Percentiles rank a stretch among this genome's conserved stretches.
These are phyloP conservation scores for Schizaphis graminum DNA, from an alignment of 2,888 invertebrate genomes.

Conservation along the genomic window DNA sequence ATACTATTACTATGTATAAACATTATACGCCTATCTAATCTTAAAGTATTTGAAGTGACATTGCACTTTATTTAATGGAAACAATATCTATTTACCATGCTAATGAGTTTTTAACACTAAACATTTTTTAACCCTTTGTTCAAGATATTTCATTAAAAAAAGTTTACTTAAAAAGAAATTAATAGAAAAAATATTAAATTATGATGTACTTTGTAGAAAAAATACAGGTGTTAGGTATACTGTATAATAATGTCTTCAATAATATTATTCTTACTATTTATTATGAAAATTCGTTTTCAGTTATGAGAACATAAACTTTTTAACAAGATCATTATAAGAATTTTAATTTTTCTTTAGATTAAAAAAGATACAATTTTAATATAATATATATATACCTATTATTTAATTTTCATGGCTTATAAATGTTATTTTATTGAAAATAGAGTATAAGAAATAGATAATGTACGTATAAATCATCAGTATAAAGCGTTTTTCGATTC, in stretches of 20 bases:
- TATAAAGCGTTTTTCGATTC: background rate
- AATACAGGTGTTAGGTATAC: background rate
- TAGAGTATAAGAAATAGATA: background rate
- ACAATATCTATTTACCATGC: constrained; percentile 50
- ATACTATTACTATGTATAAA: background rate
- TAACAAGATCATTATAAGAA: background rate
- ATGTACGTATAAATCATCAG: background rate
- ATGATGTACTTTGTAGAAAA: background rate
- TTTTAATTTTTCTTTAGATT: background rate
- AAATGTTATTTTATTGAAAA: background rate
- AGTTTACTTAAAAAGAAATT: constrained; percentile 21
- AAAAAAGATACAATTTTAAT: background rate
- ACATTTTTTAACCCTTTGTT: constrained; percentile 29
- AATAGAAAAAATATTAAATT: constrained; percentile 38
- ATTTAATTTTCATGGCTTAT: background rate
- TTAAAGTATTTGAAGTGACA: constrained; percentile 30
- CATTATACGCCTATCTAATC: background rate
- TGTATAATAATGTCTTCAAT: background rate
- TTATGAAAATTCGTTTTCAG: background rate
- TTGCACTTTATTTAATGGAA: constrained; percentile 52
- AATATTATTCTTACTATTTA: background rate
- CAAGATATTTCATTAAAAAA: constrained; percentile 34
- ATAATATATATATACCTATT: background rate
- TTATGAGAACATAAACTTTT: background rate
- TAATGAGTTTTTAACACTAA: constrained; percentile 51